Base-by-base conservation (phyloP, 1,140 invertebrate species). In the Panulirus ornatus region DNA sequence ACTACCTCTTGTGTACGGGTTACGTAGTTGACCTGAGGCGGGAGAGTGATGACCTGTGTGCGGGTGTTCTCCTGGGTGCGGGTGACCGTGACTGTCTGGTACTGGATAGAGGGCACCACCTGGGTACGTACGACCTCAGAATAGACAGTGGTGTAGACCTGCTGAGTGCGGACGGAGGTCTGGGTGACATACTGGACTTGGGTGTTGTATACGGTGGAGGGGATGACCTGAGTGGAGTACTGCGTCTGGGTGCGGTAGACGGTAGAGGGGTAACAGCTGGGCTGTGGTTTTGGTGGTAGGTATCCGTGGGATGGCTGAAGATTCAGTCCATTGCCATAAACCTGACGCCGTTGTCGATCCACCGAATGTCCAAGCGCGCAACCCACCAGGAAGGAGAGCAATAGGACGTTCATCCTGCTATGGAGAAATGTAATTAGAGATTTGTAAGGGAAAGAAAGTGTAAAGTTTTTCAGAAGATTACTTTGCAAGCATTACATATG, bases 141-240 rank as follows among this genome's bases (percentile, higher is more conserved):
- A 36, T 79, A 90, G 27, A 85, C 54, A 30, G 88, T 90, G 44
- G 88, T 78, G 82, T 79, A 90, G 14, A 90, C 82, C 63, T 76
- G 88, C 47, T 85, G 82, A 0, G 83, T 85, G 8, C 88, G 73
- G 54, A 47, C 19, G 11, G 73, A 36, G 3, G 88, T 90, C 73
- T 85, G 88, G 19, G 88, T 90, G 71, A 90, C 40, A 54, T 84
- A 84, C 38, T 78, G 88, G 0, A 90, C 88, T 22, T 79, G 51
- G 30, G 16, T 90, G 38, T 76, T 84, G 83, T 90, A 90, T 71
- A 90, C 75, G 6, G 82, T 85, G 38, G 88, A 70, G 40, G 88
- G 88, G 75, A 90, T 71, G 51, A 90, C 83, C 34, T 79, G 51
- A 16, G 88, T 90, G 73, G 88, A 90, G 70, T 84, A 90, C 83